Evolutionary conservation across 1,140 invertebrate genomes (phyloP).

Genomic region (Ceratoteleas bidentatus): DNA sequence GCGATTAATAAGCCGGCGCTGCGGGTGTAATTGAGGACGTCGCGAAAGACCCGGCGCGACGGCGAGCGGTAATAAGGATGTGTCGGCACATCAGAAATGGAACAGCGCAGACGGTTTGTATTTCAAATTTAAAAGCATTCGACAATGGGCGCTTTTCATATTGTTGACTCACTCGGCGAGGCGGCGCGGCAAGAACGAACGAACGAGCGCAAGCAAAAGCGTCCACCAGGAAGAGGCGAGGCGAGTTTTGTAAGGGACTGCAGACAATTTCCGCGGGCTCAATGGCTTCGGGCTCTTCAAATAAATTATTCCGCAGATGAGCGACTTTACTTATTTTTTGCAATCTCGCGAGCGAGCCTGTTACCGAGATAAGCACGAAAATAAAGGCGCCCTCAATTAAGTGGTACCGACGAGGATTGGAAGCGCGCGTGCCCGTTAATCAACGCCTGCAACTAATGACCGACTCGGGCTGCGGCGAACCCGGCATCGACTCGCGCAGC

Average conservation of each 20-base stretch:
- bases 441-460: slow-evolving; percentile 5
- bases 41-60: not conserved
- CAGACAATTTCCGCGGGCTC: slow-evolving; percentile 66
- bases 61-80: slow-evolving; percentile 31
- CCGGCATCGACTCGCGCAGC: not conserved
- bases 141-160: slow-evolving; percentile 78
- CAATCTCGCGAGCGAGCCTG: slow-evolving; percentile 30
- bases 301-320: slow-evolving; percentile 67
- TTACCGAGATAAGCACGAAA: slow-evolving; percentile 37
- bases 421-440: not conserved
- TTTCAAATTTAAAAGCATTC: slow-evolving; percentile 82
- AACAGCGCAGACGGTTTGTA: slow-evolving; percentile 77
- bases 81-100: slow-evolving; percentile 37
- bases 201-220: slow-evolving; percentile 52
- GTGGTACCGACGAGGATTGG: not conserved
- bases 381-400: slow-evolving; percentile 37
- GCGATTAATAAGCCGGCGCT: slow-evolving; percentile 27
- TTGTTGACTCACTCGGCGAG: slow-evolving; percentile 75
- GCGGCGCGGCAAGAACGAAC: slow-evolving; percentile 45
- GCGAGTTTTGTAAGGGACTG: slow-evolving; percentile 61
- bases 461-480: slow-evolving; percentile 17
- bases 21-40: slow-evolving; percentile 1
- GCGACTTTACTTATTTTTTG: slow-evolving; percentile 58
- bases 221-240: slow-evolving; percentile 39
- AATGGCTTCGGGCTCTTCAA: slow-evolving; percentile 62